phyloP scores from a whole-genome alignment of 2,113 vertebrate species.

The Pseudorhombus dupliciocellatus region DNA sequence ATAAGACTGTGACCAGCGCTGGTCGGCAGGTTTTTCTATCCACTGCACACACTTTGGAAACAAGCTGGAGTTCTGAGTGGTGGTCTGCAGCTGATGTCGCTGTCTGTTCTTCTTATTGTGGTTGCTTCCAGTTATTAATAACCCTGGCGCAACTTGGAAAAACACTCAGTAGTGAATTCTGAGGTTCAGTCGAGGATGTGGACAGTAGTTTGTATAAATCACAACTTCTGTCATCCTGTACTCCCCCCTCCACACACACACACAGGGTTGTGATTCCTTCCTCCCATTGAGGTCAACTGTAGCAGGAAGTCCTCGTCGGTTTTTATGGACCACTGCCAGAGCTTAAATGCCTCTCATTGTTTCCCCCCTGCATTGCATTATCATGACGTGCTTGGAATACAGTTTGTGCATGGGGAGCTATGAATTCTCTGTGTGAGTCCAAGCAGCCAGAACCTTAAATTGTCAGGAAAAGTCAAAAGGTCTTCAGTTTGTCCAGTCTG shows the following conservation, averaged over 20 bases:
- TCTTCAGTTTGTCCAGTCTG: no score
- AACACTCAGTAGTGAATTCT: not conserved
- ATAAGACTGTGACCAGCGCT: no score
- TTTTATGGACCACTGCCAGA: constrained; percentile 59
- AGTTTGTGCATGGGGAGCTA: not conserved
- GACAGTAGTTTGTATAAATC: no score
- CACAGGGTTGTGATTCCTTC: constrained; percentile 65
- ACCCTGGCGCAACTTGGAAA: not conserved
- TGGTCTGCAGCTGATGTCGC: not conserved
- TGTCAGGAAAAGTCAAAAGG: no score
- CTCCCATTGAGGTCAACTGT: constrained; percentile 64
- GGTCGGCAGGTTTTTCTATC: not conserved
- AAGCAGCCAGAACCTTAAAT: not conserved
- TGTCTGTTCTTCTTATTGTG: not conserved
- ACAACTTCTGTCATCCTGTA: not conserved
- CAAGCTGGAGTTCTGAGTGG: not conserved
- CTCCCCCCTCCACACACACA: not conserved
- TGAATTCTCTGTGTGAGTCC: not conserved
- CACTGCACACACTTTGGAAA: constrained; percentile 10
- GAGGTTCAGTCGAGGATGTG: not conserved
- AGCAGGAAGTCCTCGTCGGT: constrained; percentile 77
- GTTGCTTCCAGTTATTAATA: not conserved
- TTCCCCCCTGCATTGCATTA: constrained; percentile 50
- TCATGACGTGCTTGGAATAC: constrained; percentile 26
- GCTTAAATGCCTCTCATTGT: constrained; percentile 71